These are phyloP conservation scores for Garrulus glandarius DNA, from an alignment of 2,797 vertebrate species.

Conservation along the genomic window DNA sequence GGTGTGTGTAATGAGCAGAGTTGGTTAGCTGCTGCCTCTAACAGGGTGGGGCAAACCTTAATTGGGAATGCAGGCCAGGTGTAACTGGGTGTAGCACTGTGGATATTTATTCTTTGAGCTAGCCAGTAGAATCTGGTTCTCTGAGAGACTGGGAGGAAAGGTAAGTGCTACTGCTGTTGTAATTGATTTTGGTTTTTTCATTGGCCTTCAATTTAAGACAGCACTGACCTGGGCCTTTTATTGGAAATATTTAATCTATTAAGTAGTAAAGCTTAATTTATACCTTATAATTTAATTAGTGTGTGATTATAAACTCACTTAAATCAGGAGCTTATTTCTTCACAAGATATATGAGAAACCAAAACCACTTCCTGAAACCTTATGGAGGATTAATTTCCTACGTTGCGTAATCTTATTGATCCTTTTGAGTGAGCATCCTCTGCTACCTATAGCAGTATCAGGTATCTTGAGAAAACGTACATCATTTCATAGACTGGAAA, in stretches of 20 bases:
- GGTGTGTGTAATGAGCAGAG: neutral
- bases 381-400: neutral
- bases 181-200: accelerated
- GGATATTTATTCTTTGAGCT: neutral
- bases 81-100: neutral
- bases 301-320: neutral
- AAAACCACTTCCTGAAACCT: neutral
- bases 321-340: neutral
- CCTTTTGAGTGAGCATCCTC: neutral
- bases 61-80: accelerated
- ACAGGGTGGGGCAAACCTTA: neutral
- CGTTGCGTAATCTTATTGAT: neutral
- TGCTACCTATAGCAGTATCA: neutral
- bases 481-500: neutral
- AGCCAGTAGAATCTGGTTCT: neutral
- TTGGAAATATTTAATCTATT: neutral
- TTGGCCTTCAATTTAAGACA: neutral
- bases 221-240: neutral
- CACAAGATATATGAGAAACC: neutral
- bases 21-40: neutral
- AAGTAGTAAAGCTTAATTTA: neutral
- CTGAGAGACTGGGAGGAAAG: neutral
- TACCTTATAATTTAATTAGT: neutral
- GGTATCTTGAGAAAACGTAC: neutral
- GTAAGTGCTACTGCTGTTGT: neutral